Conservation (phyloP, 2,888 invertebrate species). For the Sialis lutaria region DNA sequence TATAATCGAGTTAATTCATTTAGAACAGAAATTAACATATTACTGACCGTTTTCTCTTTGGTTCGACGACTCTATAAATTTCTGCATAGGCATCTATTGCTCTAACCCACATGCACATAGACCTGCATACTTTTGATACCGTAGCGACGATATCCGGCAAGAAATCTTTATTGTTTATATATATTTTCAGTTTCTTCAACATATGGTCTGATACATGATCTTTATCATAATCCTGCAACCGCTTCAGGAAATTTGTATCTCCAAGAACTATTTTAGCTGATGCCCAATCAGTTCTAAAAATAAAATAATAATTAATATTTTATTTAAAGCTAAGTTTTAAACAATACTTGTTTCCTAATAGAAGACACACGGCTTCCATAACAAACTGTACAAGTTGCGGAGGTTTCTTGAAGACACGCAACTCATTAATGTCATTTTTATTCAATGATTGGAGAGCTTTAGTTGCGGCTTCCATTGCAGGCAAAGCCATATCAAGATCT, state of each 20-base stretch:
- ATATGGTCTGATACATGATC: constrained; percentile 64
- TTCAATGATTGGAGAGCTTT: constrained; percentile 71
- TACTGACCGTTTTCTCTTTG: constrained; percentile 60
- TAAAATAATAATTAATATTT: constrained; percentile 3
- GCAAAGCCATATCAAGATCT: constrained; percentile 73
- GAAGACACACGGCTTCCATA: constrained; percentile 81
- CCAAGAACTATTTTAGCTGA: constrained; percentile 64
- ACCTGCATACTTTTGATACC: constrained; percentile 75
- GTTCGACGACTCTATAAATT: constrained; percentile 73
- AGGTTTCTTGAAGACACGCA: constrained; percentile 77
- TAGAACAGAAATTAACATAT: no score
- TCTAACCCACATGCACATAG: constrained; percentile 83
- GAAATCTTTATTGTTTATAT: constrained; percentile 74
- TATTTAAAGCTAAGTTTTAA: constrained; percentile 1
- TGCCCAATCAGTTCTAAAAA: constrained; percentile 66
- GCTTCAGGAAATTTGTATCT: constrained; percentile 68
- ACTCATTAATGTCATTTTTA: constrained; percentile 79
- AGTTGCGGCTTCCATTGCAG: constrained; percentile 69
- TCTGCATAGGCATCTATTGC: constrained; percentile 81
- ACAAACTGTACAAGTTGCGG: constrained; percentile 74
- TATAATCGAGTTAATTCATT: no score
- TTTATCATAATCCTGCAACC: constrained; percentile 70
- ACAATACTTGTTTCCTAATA: constrained; percentile 67
- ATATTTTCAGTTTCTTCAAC: constrained; percentile 63
- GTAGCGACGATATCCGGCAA: constrained; percentile 68